Conservation (phyloP, 2,113 vertebrate species). For the Pleuronectes platessa region DNA sequence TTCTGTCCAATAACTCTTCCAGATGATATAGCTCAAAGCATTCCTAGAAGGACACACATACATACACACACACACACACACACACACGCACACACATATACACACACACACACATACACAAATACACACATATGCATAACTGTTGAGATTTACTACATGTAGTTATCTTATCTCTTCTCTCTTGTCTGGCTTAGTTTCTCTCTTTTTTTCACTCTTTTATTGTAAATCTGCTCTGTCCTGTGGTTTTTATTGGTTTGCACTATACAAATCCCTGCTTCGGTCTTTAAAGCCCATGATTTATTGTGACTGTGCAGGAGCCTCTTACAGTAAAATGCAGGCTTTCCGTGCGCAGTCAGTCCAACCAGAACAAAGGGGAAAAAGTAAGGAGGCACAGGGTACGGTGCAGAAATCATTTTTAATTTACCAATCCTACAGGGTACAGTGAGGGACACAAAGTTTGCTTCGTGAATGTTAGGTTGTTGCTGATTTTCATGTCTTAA, state of each 20-base stretch:
- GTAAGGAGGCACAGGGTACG: slow-evolving; percentile 12
- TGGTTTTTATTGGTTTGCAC: slow-evolving; percentile 63
- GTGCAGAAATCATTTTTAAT: too few species aligned
- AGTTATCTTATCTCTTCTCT: slow-evolving; percentile 66
- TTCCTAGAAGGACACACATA: slow-evolving; percentile 7
- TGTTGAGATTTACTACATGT: slow-evolving; percentile 56
- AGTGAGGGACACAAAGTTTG: not conserved
- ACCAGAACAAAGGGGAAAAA: slow-evolving; percentile 26
- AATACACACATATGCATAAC: not conserved
- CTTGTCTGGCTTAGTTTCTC: slow-evolving; percentile 14
- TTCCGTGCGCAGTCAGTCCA: slow-evolving; percentile 13
- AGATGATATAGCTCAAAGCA: slow-evolving; percentile 60
- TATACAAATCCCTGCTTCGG: slow-evolving; percentile 30
- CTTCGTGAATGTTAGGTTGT: not conserved
- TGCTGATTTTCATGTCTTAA: not conserved
- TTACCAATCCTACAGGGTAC: too few species aligned
- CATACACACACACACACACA: not conserved
- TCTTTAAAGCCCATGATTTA: slow-evolving; percentile 74
- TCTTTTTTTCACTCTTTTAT: not conserved
- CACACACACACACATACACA: slow-evolving; percentile 9
- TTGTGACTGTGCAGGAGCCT: slow-evolving; percentile 17
- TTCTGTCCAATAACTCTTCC: slow-evolving; percentile 30
- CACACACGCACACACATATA: not conserved
- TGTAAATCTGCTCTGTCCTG: slow-evolving; percentile 59
- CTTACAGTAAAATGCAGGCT: slow-evolving; percentile 31